These are phyloP conservation scores for Apocrypta bakeri DNA, from an alignment of 1,140 invertebrate species.

Conservation along the genomic window DNA sequence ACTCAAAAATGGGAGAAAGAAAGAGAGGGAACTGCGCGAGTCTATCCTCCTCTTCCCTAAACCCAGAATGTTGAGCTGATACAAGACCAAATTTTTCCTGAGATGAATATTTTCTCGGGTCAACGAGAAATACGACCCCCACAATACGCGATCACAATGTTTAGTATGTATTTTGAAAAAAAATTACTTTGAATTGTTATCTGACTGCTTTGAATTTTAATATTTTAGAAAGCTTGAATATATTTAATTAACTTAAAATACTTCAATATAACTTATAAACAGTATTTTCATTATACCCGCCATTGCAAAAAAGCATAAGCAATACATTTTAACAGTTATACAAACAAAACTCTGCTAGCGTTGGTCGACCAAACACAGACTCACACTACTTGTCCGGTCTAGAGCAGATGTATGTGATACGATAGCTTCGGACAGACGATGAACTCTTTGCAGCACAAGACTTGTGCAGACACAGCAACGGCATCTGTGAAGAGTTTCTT, in stretches of 20 bases:
- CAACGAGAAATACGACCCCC: too few species aligned
- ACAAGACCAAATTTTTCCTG: neutral
- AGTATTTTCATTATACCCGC: too few species aligned
- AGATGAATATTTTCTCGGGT: neutral
- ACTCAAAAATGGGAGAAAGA: neutral
- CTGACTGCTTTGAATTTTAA: too few species aligned
- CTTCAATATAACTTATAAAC: too few species aligned
- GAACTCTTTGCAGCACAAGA: constrained; percentile 37
- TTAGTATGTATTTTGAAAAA: too few species aligned
- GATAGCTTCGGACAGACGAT: neutral
- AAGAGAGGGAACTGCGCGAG: neutral
- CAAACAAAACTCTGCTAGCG: neutral
- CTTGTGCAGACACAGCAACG: constrained; percentile 31
- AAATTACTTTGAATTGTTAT: too few species aligned
- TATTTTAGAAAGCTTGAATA: too few species aligned
- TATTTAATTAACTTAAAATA: too few species aligned
- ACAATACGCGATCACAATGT: too few species aligned
- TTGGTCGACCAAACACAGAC: neutral
- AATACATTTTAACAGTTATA: too few species aligned
- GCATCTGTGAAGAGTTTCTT: constrained; percentile 68
- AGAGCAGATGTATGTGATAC: neutral
- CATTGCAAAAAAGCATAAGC: neutral
- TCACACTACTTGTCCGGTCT: neutral
- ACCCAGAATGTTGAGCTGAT: neutral
- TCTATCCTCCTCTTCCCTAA: neutral